These are phyloP conservation scores for Amaurobius ferox DNA, from an alignment of 2,888 invertebrate species.

Conservation along the genomic window DNA sequence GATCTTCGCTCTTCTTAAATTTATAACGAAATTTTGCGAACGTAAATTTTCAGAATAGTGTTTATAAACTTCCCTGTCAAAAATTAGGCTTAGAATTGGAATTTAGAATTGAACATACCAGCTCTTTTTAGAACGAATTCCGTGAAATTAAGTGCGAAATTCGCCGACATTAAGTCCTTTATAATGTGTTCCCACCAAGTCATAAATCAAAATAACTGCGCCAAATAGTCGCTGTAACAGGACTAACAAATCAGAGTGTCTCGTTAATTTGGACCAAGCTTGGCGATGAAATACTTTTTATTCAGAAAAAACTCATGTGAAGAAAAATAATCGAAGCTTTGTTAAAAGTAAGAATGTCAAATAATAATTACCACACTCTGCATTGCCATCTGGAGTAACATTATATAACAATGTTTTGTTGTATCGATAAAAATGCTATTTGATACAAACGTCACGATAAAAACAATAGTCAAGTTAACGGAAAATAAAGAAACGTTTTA, in stretches of 20 bases:
- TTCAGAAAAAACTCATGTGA: conserved; percentile 39
- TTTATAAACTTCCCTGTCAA: background rate
- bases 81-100: background rate
- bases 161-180: conserved; percentile 40
- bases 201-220: conserved; percentile 61
- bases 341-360: conserved; percentile 18
- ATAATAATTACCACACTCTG: background rate
- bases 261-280: conserved; percentile 35
- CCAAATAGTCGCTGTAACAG: conserved; percentile 19
- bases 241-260: conserved; percentile 55
- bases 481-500: no score
- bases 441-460: no score
- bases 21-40: no score
- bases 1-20: no score
- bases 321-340: conserved; percentile 38
- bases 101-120: background rate
- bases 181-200: conserved; percentile 13
- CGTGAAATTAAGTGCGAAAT: conserved; percentile 32
- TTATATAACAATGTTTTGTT: background rate
- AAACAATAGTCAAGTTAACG: no score
- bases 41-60: background rate
- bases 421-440: no score
- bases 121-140: background rate
- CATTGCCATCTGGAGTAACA: background rate
- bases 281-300: conserved; percentile 51